Percentiles rank a stretch among this genome's conserved stretches.
phyloP scores from a whole-genome alignment of 2,888 invertebrate genomes.

The Drosophila atripex region DNA sequence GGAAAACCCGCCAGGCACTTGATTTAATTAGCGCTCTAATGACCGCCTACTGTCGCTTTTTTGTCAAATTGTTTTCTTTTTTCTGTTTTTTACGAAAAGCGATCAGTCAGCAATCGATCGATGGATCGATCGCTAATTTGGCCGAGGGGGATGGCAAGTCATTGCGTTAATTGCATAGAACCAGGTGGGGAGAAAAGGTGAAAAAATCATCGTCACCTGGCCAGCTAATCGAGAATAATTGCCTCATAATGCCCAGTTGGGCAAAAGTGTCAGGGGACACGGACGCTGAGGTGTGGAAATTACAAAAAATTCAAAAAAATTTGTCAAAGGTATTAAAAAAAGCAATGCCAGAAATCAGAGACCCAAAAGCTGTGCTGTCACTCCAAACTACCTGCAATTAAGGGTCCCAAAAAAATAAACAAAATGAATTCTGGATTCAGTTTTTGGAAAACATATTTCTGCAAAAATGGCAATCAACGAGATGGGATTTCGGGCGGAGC shows the following conservation, averaged over 20 bases:
- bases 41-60: conserved; percentile 43
- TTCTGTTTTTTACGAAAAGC: conserved; percentile 13
- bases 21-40: conserved; percentile 76
- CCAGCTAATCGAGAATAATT: conserved; percentile 76
- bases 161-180: conserved; percentile 72
- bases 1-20: conserved; percentile 44
- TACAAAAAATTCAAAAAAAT: conserved; percentile 50
- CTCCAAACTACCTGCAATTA: neutral
- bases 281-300: conserved; percentile 2
- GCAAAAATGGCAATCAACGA: too few relatives aligned
- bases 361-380: conserved; percentile 2
- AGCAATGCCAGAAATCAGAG: neutral
- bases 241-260: conserved; percentile 45
- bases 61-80: neutral
- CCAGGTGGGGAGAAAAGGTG: conserved; percentile 29
- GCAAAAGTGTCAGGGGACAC: neutral
- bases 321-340: conserved; percentile 69
- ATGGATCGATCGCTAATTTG: conserved; percentile 55
- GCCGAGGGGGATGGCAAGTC: conserved; percentile 50
- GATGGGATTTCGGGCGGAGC: too few relatives aligned
- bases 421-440: neutral
- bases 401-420: neutral
- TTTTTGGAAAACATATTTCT: neutral
- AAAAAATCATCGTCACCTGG: conserved; percentile 48
- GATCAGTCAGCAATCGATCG: conserved; percentile 28